Evolutionary conservation across 1,140 invertebrate species (phyloP), one percentile per base, ranked within the genome.

Genomic region (Drosophila murphyi): DNA sequence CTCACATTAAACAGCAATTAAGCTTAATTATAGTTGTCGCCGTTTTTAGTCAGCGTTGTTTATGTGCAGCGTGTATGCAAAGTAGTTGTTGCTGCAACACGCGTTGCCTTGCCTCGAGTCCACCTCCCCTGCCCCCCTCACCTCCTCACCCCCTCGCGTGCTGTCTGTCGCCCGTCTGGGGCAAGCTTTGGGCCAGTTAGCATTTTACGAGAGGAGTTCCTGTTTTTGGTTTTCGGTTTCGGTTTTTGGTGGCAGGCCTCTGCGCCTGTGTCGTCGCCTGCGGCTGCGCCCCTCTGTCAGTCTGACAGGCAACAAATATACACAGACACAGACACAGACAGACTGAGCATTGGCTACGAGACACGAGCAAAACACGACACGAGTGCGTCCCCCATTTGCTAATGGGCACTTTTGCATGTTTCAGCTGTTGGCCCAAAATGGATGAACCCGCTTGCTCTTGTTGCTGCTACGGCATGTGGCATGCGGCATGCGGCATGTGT

Each of bases 1-100:
- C 65, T 74, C 85, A 82, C 86, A 85, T 88, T 89, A 89, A 89
- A 89, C 85, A 89, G 85, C 85, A 89, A 89, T 89, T 89, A 89
- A 89, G 85, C 86, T 89, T 89, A 89, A 89, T 89, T 89, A 89
- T 90, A 89, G 86, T 89, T 89, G 85, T 89, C 86, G 85, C 85
- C 86, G 80, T 89, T 88, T 88, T 89, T 87, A 83, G 83, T 68
- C 83, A 80, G 72, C 73, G 74, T 89, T 77, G 75, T 77, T 76
- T 76, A 75, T 75, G 82, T 80, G 73, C 77, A 78, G 82, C 72
- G 72, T 85, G 81, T 89, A 89, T 89, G 85, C 85, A 89, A 89
- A 89, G 64, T 68, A 88, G 85, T 76, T 82, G 77, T 76, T 82
- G 77, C 77, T 76, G 78, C 57, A 62, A 73, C 64, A 57, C 71